Conservation (phyloP, 2,888 invertebrate species). For the Polydrusus cervinus region DNA sequence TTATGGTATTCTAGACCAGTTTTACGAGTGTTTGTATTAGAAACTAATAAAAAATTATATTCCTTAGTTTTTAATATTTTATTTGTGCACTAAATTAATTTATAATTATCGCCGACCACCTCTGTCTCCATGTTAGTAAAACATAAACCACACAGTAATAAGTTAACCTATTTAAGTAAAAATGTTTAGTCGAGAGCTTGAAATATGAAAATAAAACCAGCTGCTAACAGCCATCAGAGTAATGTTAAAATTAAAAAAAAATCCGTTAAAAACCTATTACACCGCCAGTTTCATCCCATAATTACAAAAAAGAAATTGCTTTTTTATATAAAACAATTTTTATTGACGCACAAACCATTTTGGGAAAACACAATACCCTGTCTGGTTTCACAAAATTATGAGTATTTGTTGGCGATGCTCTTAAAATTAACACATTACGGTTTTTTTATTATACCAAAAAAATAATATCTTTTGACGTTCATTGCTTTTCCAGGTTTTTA, state of each 20-base stretch:
- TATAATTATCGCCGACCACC: too few relatives aligned
- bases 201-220: conserved; percentile 26
- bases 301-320: conserved; percentile 10
- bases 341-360: conserved; percentile 31
- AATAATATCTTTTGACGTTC: conserved; percentile 28
- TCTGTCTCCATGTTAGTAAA: too few relatives aligned
- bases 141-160: background rate
- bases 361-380: conserved; percentile 34
- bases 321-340: conserved; percentile 32
- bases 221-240: conserved; percentile 22
- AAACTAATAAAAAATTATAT: too few relatives aligned
- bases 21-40: too few relatives aligned
- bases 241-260: conserved; percentile 23
- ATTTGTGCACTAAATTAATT: too few relatives aligned
- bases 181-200: conserved; percentile 28
- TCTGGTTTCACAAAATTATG: conserved; percentile 35
- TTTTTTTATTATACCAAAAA: conserved; percentile 29
- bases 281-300: conserved; percentile 2
- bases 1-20: too few relatives aligned
- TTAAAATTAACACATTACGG: conserved; percentile 30
- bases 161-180: conserved; percentile 16
- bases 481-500: conserved; percentile 30
- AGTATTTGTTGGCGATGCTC: conserved; percentile 29
- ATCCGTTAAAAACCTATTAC: conserved; percentile 16
- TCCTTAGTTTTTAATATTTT: too few relatives aligned